These are phyloP conservation scores for Achatina immaculata DNA, from an alignment of 1,140 invertebrate genomes.

Conservation along the genomic window DNA sequence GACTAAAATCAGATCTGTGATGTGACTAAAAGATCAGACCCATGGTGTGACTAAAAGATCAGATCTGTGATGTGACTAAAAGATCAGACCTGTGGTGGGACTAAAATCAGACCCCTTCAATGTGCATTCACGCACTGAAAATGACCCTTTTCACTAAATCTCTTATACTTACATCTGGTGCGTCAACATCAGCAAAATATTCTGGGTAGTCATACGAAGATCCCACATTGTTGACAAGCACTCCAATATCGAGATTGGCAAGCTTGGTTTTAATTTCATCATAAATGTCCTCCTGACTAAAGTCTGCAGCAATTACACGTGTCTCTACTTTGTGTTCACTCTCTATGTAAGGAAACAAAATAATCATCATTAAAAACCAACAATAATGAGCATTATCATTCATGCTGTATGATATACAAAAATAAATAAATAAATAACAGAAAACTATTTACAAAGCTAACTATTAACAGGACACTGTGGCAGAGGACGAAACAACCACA, in stretches of 20 bases:
- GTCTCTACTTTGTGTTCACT: conserved; percentile 83
- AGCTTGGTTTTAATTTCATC: conserved; percentile 82
- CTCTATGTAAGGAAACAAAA: conserved; percentile 54
- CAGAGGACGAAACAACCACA: background rate
- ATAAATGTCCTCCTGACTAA: conserved; percentile 82
- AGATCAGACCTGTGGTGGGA: too few species aligned
- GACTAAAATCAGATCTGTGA: too few species aligned
- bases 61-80: too few species aligned
- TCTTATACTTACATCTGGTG: conserved; percentile 32
- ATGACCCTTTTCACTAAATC: too few species aligned
- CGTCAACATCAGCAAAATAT: conserved; percentile 72
- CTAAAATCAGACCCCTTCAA: too few species aligned
- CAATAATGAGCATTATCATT: background rate
- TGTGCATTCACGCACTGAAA: too few species aligned
- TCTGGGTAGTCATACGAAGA: conserved; percentile 80
- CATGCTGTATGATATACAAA: background rate
- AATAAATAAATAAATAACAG: background rate
- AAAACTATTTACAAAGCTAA: background rate
- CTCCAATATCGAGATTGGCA: conserved; percentile 85
- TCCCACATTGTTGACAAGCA: conserved; percentile 73
- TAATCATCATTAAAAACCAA: conserved; percentile 15
- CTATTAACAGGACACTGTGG: background rate
- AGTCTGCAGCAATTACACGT: conserved; percentile 87
- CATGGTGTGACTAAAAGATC: too few species aligned
- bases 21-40: too few species aligned